These are phyloP conservation scores for Drosophila aldrichi DNA, from an alignment of 2,888 invertebrate genomes.

Conservation along the genomic window DNA sequence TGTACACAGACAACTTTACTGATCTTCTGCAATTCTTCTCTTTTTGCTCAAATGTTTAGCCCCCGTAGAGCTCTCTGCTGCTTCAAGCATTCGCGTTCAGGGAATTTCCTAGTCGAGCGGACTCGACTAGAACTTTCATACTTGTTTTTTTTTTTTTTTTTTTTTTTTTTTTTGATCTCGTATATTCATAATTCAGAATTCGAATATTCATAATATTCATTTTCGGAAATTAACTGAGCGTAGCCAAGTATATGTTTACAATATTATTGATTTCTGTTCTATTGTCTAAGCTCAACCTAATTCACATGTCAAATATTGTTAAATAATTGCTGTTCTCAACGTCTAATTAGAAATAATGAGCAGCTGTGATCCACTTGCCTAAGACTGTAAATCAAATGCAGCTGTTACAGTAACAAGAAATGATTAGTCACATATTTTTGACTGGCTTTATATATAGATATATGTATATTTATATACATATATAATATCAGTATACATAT, in stretches of 20 bases:
- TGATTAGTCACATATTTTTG: background rate
- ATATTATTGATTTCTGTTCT: background rate
- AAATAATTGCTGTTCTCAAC: conserved; percentile 2
- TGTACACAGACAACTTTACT: no score
- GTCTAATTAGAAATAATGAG: conserved; percentile 8
- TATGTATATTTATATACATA: background rate
- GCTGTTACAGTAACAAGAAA: background rate
- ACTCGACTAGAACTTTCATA: no score
- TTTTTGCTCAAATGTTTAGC: no score
- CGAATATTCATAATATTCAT: background rate
- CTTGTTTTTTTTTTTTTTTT: no score
- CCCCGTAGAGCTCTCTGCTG: no score
- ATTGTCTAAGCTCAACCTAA: background rate
- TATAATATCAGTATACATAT: background rate
- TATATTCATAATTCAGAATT: background rate
- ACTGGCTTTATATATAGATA: background rate
- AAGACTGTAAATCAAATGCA: background rate
- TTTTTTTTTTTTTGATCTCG: no score
- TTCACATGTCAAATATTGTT: conserved; percentile 5
- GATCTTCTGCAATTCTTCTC: no score
- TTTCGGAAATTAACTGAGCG: background rate
- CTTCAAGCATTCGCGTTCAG: no score
- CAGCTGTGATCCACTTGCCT: background rate
- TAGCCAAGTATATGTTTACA: background rate
- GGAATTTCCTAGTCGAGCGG: no score